A percentile compares a stretch with the other conserved stretches of the same genome.
Evolutionary conservation across 2,113 vertebrate genomes (phyloP).

Genomic region (Gnathonemus longibarbis): DNA sequence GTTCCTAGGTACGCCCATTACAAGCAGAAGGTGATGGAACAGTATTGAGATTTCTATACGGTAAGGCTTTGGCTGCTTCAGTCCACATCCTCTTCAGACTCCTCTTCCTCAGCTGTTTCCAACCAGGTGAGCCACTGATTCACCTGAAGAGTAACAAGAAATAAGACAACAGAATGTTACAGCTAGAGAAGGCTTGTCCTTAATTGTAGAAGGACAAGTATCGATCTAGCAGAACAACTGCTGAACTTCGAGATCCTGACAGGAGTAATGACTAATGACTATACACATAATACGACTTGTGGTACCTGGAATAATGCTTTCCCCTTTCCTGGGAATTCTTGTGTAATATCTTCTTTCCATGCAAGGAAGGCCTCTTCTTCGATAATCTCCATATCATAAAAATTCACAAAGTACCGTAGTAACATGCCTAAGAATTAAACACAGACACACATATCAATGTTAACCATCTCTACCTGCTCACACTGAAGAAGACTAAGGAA

Average conservation of each 20-base stretch:
- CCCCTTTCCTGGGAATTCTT: slow-evolving; percentile 99
- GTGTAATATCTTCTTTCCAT: slow-evolving; percentile 98
- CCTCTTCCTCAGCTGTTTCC: slow-evolving; percentile 82
- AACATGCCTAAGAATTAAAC: slow-evolving; percentile 75
- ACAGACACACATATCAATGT: background rate
- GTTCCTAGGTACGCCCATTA: slow-evolving; percentile 65
- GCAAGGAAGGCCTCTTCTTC: slow-evolving; percentile 98
- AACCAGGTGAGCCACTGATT: slow-evolving; percentile 84
- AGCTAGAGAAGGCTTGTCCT: background rate
- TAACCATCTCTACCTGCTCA: background rate
- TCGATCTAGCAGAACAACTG: background rate
- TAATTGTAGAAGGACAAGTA: background rate
- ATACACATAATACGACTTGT: background rate
- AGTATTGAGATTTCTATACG: slow-evolving; percentile 79
- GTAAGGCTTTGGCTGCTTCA: slow-evolving; percentile 91
- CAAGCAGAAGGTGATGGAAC: slow-evolving; percentile 34
- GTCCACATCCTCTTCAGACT: slow-evolving; percentile 87
- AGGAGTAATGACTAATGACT: background rate
- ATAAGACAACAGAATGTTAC: background rate
- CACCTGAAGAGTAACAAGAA: slow-evolving; percentile 54
- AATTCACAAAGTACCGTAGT: slow-evolving; percentile 95
- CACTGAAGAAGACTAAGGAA: background rate
- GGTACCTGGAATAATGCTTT: slow-evolving; percentile 98
- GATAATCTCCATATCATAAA: slow-evolving; percentile 99
- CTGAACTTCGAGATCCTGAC: background rate